Base-by-base conservation (phyloP, 2,888 invertebrate species). In the Parnassius smintheus region DNA sequence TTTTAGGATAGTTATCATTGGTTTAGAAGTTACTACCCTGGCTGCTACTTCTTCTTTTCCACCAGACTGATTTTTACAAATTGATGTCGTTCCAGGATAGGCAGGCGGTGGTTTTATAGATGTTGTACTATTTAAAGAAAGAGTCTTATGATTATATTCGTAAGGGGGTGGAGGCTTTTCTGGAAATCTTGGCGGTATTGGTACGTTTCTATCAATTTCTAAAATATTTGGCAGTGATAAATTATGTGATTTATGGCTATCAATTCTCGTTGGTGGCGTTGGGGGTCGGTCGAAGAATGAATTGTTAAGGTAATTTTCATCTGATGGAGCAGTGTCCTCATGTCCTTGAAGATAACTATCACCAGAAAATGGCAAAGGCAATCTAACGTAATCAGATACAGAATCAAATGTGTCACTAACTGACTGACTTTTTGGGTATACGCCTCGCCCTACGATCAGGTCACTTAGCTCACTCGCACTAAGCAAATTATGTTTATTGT, bases 371-470 rank as follows among this genome's bases (percentile, higher is more conserved):
- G 93, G 92, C 59, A 93, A 73, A 2, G 95, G 94, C 76, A 97
- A 88, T 65, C 97, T 96, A 1, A 97, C 97, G 79, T 98, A 98
- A 82, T 98, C 97, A 42, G 96, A 97, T 75, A 97, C 96, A 0
- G 97, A 97, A 80, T 97, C 97, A 75, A 97, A 92, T 0, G 96
- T 97, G 70, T 95, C 95, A 74, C 97, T 96, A 50, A 97, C 96
- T 1, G 96, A 96, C 76, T 96, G 96, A 68, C 82, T 85, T 75
- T 91, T 91, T 48, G 92, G 97, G 86, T 96, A 97, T 18, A 95
- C 94, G 25, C 95, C 94, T 63, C 96, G 91, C 0, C 96, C 96
- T 1, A 97, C 97, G 62, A 97, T 97, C 65, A 97, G 83, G 75
- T 97, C 96, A 25, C 96, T 96, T 42, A 97, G 86, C 81, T 97